Conservation (phyloP, 2,888 invertebrate genomes). For the Monopis laevigella region DNA sequence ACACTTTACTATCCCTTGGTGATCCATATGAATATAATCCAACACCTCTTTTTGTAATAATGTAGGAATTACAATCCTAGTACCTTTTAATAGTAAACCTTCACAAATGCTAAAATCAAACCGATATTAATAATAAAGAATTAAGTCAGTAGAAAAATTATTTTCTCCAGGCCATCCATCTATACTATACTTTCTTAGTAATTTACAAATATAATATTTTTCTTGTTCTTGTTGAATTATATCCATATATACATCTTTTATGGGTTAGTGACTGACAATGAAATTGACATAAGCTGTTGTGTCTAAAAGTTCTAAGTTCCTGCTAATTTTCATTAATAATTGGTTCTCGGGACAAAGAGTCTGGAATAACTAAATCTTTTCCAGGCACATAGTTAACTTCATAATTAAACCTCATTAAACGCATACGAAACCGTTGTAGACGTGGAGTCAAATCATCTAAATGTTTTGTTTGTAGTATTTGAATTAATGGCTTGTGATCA, state of each 20-base stretch:
- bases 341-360: constrained; percentile 17
- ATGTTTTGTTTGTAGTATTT: constrained; percentile 16
- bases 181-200: background rate
- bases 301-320: background rate
- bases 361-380: constrained; percentile 20
- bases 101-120: constrained; percentile 1
- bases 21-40: constrained; percentile 13
- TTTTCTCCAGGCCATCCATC: constrained; percentile 7
- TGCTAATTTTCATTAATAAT: background rate
- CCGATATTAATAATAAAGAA: background rate
- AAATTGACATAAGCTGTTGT: constrained; percentile 1
- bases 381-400: constrained; percentile 20
- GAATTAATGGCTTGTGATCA: constrained; percentile 16
- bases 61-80: background rate
- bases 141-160: background rate
- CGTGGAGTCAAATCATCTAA: constrained; percentile 16
- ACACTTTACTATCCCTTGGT: constrained; percentile 15
- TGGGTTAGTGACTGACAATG: background rate
- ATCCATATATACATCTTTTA: constrained; percentile 4
- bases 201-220: constrained; percentile 1
- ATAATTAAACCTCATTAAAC: constrained; percentile 21
- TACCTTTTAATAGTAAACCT: background rate
- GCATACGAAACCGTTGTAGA: constrained; percentile 18
- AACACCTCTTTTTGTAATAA: constrained; percentile 8
- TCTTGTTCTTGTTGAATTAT: constrained; percentile 5